Conservation (phyloP, 2,797 vertebrate species). For the Ptychobarbus kaznakovi region DNA sequence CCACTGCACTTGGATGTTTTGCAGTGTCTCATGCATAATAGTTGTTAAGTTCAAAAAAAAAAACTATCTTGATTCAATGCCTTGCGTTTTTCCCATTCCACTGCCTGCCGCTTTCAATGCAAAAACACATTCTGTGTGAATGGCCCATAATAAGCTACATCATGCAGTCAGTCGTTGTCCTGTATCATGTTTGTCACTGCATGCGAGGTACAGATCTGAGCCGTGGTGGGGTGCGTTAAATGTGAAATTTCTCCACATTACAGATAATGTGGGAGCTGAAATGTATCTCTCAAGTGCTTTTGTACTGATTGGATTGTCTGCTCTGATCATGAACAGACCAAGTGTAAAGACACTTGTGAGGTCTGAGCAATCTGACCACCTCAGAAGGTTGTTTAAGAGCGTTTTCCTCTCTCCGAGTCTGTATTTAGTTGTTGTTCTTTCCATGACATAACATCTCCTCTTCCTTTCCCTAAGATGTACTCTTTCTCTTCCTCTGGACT, state of each 20-base stretch:
- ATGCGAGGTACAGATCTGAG: neutral
- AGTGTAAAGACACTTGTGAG: neutral
- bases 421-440: neutral
- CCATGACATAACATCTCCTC: neutral
- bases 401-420: conserved; percentile 10
- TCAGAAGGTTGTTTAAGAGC: neutral
- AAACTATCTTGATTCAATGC: neutral
- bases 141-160: neutral
- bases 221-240: neutral
- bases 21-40: neutral
- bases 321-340: neutral
- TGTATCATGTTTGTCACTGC: neutral
- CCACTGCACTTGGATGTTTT: neutral
- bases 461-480: neutral
- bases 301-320: neutral
- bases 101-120: too few species aligned
- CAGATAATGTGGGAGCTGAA: neutral
- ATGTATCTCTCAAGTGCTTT: neutral
- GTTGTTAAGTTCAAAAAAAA: too few species aligned
- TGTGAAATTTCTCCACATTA: neutral
- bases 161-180: neutral
- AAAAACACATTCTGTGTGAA: neutral
- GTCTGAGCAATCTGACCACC: neutral
- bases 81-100: neutral
- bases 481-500: neutral